Conservation (phyloP, 2,888 invertebrate genomes). For the Ctenicera cuprea region DNA sequence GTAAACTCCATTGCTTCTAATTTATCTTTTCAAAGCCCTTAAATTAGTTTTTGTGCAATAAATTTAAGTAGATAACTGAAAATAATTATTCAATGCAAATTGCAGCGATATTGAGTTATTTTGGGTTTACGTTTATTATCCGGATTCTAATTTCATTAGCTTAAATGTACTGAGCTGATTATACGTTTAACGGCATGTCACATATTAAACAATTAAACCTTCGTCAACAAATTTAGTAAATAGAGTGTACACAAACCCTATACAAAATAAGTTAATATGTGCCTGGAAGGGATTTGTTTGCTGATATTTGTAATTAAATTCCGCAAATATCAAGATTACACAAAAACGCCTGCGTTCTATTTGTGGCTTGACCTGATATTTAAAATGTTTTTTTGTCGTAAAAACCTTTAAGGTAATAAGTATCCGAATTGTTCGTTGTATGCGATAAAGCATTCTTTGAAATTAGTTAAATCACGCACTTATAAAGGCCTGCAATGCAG, state of each 20-base stretch:
- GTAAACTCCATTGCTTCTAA: no score
- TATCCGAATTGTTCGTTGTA: not conserved
- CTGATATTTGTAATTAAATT: constrained; percentile 17
- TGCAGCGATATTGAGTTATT: no score
- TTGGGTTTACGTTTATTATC: no score
- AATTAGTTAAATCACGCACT: not conserved
- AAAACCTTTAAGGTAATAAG: not conserved
- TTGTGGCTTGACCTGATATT: no score
- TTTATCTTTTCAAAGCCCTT: no score
- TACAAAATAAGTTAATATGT: constrained; percentile 6
- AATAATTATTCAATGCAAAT: no score
- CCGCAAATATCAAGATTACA: constrained; percentile 1
- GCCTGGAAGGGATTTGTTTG: constrained; percentile 16
- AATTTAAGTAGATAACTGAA: no score
- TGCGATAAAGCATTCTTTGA: not conserved
- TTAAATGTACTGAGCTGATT: no score
- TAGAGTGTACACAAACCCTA: not conserved
- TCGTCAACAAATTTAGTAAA: constrained; percentile 11
- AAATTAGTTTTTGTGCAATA: no score
- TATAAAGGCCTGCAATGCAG: not conserved
- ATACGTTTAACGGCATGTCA: no score
- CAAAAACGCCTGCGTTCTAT: not conserved
- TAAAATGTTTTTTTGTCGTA: not conserved
- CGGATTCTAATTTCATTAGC: no score
- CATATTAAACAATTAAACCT: no score